These are phyloP conservation scores for Pediacus dermestoides DNA, from an alignment of 2,888 invertebrate genomes.

Conservation along the genomic window DNA sequence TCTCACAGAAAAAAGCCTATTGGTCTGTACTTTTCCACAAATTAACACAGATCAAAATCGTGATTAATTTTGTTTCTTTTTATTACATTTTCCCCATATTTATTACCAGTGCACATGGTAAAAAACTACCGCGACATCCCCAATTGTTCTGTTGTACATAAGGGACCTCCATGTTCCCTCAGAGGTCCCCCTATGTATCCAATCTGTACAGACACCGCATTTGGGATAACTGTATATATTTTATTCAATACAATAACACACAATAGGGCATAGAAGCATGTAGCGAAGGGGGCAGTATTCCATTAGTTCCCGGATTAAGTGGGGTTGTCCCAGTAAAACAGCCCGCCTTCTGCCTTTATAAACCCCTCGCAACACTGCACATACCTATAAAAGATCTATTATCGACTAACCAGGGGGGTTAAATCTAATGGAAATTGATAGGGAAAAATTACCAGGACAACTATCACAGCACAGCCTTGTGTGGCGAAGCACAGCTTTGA, in stretches of 20 bases:
- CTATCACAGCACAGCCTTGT: slow-evolving; percentile 23
- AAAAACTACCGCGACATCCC: too few species aligned
- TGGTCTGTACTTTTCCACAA: too few species aligned
- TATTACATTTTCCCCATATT: too few species aligned
- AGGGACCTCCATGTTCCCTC: too few species aligned
- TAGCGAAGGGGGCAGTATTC: slow-evolving; percentile 43
- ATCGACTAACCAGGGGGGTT: slow-evolving; percentile 22
- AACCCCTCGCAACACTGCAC: slow-evolving; percentile 12
- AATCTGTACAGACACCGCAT: slow-evolving; percentile 38
- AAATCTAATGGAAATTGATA: slow-evolving; percentile 21
- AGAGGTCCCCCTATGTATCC: slow-evolving; percentile 31
- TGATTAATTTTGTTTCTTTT: too few species aligned
- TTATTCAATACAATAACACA: slow-evolving; percentile 48
- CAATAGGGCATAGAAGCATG: slow-evolving; percentile 43
- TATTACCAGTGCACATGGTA: too few species aligned
- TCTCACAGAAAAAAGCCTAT: too few species aligned
- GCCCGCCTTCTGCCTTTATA: slow-evolving; percentile 30
- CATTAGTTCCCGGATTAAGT: slow-evolving; percentile 44
- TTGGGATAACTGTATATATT: slow-evolving; percentile 48
- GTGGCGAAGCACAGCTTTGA: too few species aligned
- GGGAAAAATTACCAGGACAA: slow-evolving; percentile 27
- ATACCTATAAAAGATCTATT: slow-evolving; percentile 29
- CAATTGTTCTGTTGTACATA: too few species aligned
- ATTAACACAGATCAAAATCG: too few species aligned
- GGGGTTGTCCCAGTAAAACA: slow-evolving; percentile 36